Conservation (phyloP, 2,888 invertebrate species). For the Aleiodes testaceus region DNA sequence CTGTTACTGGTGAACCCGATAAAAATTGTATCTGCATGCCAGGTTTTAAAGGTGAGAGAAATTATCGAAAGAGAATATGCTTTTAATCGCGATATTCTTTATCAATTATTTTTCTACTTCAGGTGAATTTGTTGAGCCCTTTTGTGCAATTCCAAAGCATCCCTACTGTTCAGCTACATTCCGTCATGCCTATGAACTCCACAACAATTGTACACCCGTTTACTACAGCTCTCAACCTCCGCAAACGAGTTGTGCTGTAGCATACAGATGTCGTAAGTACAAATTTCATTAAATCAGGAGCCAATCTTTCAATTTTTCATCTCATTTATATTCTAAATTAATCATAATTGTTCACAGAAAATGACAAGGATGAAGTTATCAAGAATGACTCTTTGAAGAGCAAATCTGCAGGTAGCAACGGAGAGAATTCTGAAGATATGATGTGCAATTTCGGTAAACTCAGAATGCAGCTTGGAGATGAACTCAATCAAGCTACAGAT, state of each 20-base stretch:
- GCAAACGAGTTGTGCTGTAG: constrained; percentile 52
- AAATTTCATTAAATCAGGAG: not conserved
- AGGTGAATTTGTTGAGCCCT: constrained; percentile 61
- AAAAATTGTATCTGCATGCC: constrained; percentile 56
- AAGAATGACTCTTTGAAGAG: not conserved
- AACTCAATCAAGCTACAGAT: constrained; percentile 55
- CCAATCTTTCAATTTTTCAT: too few species aligned
- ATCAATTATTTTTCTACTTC: not conserved
- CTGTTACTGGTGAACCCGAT: constrained; percentile 48
- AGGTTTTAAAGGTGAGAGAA: constrained; percentile 53
- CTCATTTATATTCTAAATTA: too few species aligned
- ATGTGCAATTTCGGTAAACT: constrained; percentile 59
- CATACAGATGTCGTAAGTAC: constrained; percentile 63
- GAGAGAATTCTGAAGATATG: constrained; percentile 15
- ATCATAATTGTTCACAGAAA: constrained; percentile 3
- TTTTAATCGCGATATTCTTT: not conserved
- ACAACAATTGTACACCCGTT: constrained; percentile 59
- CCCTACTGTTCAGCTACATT: constrained; percentile 53
- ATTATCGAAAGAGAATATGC: not conserved
- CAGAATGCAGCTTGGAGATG: constrained; percentile 57
- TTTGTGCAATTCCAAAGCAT: constrained; percentile 54
- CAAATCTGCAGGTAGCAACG: not conserved
- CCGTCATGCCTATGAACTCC: constrained; percentile 38
- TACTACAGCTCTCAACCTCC: constrained; percentile 53
- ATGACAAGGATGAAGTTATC: constrained; percentile 36